Evolutionary conservation across 2,888 invertebrate genomes (phyloP).

Genomic region (Drosophila robusta): DNA sequence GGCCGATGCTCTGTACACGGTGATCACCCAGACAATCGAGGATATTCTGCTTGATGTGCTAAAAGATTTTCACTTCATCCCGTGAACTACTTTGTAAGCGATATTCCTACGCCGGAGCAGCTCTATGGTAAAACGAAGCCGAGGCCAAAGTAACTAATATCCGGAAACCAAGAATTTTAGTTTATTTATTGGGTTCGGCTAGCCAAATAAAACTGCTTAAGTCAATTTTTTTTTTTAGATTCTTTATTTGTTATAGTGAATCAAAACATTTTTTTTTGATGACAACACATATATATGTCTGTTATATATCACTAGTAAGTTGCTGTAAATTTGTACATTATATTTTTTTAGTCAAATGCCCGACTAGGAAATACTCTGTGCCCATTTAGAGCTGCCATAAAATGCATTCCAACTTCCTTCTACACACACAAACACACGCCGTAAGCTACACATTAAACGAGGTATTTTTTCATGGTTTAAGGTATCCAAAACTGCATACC

Average conservation of each 20-base stretch:
- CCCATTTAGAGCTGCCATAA: too few species aligned
- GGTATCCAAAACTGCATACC: too few species aligned
- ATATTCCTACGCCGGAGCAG: constrained; percentile 86
- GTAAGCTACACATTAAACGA: neutral
- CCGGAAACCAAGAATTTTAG: neutral
- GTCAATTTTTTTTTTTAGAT: neutral
- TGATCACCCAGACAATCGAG: constrained; percentile 89
- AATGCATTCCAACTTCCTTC: neutral
- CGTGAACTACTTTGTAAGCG: constrained; percentile 90
- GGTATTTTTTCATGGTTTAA: too few species aligned
- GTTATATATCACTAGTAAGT: too few species aligned
- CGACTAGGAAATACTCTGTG: too few species aligned
- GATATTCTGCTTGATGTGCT: constrained; percentile 89
- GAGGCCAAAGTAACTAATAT: constrained; percentile 32
- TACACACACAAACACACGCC: neutral
- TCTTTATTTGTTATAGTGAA: too few species aligned
- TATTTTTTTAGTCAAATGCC: too few species aligned
- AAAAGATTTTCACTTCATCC: constrained; percentile 89
- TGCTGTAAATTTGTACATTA: neutral
- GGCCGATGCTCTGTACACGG: constrained; percentile 89
- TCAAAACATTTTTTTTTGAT: too few species aligned
- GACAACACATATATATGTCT: too few species aligned
- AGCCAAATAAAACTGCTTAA: constrained; percentile 4
- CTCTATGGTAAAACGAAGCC: constrained; percentile 76
- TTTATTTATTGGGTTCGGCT: constrained; percentile 30